phyloP scores from a whole-genome alignment of 1,140 invertebrate species.

The Drosophila mayri region DNA sequence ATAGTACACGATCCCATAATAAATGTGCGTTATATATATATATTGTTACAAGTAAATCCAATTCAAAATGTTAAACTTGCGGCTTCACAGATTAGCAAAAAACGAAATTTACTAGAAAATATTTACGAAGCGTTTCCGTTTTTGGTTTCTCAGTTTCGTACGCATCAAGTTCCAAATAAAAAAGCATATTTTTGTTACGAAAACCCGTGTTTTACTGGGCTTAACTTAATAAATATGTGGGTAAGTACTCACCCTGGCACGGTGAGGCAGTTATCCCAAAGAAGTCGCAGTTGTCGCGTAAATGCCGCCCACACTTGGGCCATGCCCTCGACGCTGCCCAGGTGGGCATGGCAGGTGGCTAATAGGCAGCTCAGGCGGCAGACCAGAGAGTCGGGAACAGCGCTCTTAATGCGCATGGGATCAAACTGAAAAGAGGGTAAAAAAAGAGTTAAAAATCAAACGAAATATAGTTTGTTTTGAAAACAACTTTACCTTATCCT shows the following conservation, averaged over 20 bases:
- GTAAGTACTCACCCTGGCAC: constrained; percentile 92
- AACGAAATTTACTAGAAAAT: constrained; percentile 65
- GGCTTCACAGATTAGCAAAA: constrained; percentile 66
- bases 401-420: constrained; percentile 80
- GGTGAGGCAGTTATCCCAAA: constrained; percentile 93
- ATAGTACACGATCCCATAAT: constrained; percentile 31
- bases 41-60: constrained; percentile 67
- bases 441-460: background rate
- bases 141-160: constrained; percentile 41
- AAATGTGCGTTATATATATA: constrained; percentile 71
- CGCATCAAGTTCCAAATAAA: constrained; percentile 74
- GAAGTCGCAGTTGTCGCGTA: constrained; percentile 93
- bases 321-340: constrained; percentile 92
- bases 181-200: constrained; percentile 81
- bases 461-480: too few species aligned
- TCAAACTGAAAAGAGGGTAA: constrained; percentile 57
- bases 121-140: constrained; percentile 43
- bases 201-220: background rate
- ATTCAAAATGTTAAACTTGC: constrained; percentile 69
- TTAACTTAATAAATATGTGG: background rate
- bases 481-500: constrained; percentile 63
- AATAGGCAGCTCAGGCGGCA: constrained; percentile 94
- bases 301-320: constrained; percentile 97
- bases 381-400: constrained; percentile 89
- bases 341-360: constrained; percentile 90